Conservation (phyloP, 2,113 vertebrate species). For the Dunckerocampus dactyliophorus region DNA sequence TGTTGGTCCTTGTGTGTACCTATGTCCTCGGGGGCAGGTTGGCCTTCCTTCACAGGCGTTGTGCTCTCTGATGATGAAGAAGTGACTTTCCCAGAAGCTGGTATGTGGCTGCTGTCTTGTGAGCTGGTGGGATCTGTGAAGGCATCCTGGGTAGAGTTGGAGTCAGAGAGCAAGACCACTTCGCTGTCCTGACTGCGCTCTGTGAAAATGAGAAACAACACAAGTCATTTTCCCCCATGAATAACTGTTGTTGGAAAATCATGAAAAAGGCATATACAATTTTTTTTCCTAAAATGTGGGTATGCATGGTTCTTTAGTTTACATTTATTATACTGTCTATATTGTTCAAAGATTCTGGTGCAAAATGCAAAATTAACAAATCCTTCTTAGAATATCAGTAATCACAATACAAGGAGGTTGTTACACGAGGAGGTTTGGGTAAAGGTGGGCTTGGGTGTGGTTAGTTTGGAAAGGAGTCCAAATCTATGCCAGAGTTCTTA, state of each 20-base stretch:
- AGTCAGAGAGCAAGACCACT: constrained; percentile 89
- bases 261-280: background rate
- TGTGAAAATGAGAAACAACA: constrained; percentile 58
- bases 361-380: background rate
- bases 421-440: constrained; percentile 12
- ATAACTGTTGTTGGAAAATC: constrained; percentile 4
- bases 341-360: background rate
- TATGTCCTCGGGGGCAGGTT: constrained; percentile 74
- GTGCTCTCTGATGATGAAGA: constrained; percentile 68
- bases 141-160: constrained; percentile 93
- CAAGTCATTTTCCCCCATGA: constrained; percentile 9
- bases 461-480: constrained; percentile 41
- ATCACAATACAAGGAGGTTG: constrained; percentile 15
- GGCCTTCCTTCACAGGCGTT: constrained; percentile 77
- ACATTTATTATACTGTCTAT: background rate
- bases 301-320: background rate
- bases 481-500: constrained; percentile 54
- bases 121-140: constrained; percentile 87
- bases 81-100: constrained; percentile 76
- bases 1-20: constrained; percentile 59
- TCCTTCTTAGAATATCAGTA: constrained; percentile 4
- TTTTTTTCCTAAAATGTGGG: background rate
- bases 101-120: constrained; percentile 84
- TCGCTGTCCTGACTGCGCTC: constrained; percentile 97
- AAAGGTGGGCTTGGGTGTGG: constrained; percentile 5